Evolutionary conservation across 2,888 invertebrate genomes (phyloP).

Genomic region (Panzeria rudis): DNA sequence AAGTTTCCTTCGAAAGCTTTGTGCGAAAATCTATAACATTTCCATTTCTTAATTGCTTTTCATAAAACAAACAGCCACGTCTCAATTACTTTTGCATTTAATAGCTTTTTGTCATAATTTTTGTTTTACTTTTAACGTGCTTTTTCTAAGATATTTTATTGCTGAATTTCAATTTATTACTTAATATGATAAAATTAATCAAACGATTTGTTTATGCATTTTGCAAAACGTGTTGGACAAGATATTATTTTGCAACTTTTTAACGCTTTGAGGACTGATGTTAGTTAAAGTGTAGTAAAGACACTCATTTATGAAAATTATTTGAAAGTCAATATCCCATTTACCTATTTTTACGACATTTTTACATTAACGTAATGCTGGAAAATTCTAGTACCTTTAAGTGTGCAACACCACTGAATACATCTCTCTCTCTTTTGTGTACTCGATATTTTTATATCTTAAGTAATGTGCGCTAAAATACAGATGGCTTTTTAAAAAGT

Average conservation of each 20-base stretch:
- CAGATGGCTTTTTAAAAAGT: too few species aligned
- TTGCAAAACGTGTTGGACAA: conserved; percentile 4
- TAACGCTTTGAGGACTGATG: not conserved
- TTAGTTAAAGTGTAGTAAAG: too few species aligned
- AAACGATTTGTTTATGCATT: not conserved
- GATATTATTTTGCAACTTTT: not conserved
- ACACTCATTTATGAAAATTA: too few species aligned
- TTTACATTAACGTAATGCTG: too few species aligned
- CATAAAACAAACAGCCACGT: conserved; percentile 38
- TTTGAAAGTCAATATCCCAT: too few species aligned
- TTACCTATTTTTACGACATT: too few species aligned
- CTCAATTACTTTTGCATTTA: conserved; percentile 32
- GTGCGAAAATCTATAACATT: not conserved
- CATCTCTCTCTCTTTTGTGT: too few species aligned
- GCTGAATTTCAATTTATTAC: not conserved
- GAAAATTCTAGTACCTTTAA: too few species aligned
- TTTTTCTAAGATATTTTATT: not conserved
- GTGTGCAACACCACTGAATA: too few species aligned
- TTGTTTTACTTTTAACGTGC: not conserved
- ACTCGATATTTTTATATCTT: too few species aligned
- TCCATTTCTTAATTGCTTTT: conserved; percentile 10
- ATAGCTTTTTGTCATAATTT: conserved; percentile 26
- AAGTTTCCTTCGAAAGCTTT: not conserved
- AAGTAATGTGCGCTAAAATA: too few species aligned
- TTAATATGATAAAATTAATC: conserved; percentile 1